These are phyloP conservation scores for Passerina amoena DNA, from an alignment of 2,113 vertebrate species.

Conservation along the genomic window DNA sequence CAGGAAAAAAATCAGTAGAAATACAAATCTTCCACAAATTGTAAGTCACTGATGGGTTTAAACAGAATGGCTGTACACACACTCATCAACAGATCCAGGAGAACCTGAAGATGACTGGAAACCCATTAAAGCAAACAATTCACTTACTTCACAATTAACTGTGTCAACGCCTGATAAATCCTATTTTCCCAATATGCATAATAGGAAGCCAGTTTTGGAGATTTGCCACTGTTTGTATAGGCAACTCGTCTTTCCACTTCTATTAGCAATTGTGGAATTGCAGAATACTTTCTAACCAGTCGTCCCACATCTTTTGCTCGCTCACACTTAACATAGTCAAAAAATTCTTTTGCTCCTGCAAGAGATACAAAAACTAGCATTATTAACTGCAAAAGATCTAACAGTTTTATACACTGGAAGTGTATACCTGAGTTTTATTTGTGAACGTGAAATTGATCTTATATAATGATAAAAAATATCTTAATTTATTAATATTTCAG, in stretches of 20 bases:
- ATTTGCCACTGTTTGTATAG: conserved; percentile 83
- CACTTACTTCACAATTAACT: conserved; percentile 87
- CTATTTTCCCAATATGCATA: conserved; percentile 88
- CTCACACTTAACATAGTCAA: conserved; percentile 81
- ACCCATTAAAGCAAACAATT: background rate
- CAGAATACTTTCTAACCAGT: conserved; percentile 81
- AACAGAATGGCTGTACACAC: background rate
- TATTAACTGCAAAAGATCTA: background rate
- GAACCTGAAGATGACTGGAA: background rate
- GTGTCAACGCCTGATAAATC: conserved; percentile 80
- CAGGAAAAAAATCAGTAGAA: background rate
- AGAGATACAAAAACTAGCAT: background rate
- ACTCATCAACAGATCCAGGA: background rate
- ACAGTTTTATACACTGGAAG: background rate
- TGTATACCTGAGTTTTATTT: background rate
- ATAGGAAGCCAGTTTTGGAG: conserved; percentile 80
- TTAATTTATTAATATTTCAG: background rate
- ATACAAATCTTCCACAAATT: background rate
- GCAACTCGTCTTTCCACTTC: conserved; percentile 84
- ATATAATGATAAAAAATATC: background rate
- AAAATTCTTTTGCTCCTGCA: conserved; percentile 88
- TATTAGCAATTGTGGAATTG: conserved; percentile 82
- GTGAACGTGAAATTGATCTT: background rate
- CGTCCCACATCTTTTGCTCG: conserved; percentile 75
- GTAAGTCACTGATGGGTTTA: background rate